phyloP scores from a whole-genome alignment of 2,797 vertebrate species.

The Enteromius afrohamiltoni region DNA sequence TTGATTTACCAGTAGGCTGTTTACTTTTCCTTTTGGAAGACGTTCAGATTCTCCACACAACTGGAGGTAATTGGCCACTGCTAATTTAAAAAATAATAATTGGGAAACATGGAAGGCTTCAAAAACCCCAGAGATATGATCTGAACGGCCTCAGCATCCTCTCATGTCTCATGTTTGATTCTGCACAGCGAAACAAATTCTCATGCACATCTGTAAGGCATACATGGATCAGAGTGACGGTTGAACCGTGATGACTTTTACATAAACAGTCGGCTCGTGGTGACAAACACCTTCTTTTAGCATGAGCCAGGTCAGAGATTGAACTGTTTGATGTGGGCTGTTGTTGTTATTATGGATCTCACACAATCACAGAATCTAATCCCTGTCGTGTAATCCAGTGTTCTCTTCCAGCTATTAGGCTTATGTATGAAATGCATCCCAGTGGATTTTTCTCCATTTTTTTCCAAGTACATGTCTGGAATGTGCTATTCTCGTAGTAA shows the following conservation, averaged over 20 bases:
- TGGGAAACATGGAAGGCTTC: slow-evolving; percentile 57
- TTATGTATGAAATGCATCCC: slow-evolving; percentile 33
- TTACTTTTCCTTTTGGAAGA: slow-evolving; percentile 58
- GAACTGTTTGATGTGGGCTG: slow-evolving; percentile 55
- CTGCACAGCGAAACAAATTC: slow-evolving; percentile 55
- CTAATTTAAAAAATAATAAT: slow-evolving; percentile 66
- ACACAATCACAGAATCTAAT: slow-evolving; percentile 34
- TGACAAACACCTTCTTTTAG: slow-evolving; percentile 44
- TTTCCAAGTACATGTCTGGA: slow-evolving; percentile 13
- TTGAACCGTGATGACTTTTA: slow-evolving; percentile 58
- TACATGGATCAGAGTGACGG: slow-evolving; percentile 56
- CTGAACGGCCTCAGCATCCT: slow-evolving; percentile 47
- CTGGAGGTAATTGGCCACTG: slow-evolving; percentile 59
- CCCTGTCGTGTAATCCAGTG: slow-evolving; percentile 18
- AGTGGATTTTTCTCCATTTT: not conserved
- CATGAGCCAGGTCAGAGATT: slow-evolving; percentile 1
- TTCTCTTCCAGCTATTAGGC: slow-evolving; percentile 17
- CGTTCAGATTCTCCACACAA: slow-evolving; percentile 60
- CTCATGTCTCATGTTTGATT: slow-evolving; percentile 51
- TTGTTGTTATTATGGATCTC: slow-evolving; percentile 56
- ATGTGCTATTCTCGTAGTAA: slow-evolving; percentile 18
- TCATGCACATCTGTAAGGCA: slow-evolving; percentile 65
- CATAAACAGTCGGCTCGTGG: slow-evolving; percentile 9
- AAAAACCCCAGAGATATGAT: slow-evolving; percentile 54
- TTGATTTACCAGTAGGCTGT: slow-evolving; percentile 66